Evolutionary conservation across 2,113 vertebrate species (phyloP).

Genomic region (Condylura cristata): DNA sequence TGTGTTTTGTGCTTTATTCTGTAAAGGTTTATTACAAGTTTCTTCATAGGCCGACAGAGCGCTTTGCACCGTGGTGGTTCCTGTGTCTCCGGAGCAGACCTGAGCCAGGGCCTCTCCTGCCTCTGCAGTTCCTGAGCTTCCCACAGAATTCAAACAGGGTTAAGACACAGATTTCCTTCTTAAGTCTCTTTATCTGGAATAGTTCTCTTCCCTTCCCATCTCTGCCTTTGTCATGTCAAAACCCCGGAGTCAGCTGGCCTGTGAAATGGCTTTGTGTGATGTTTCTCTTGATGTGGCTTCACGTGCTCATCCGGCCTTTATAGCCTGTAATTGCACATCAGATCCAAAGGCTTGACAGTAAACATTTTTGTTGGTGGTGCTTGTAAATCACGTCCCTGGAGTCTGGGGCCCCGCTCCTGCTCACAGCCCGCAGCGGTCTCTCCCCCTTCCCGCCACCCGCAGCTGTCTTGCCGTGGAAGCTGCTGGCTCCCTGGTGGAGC

Average conservation of each 20-base stretch:
- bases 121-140: not conserved
- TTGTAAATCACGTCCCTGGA: not conserved
- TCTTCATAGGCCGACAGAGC: not conserved
- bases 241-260: not conserved
- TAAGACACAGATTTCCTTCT: not conserved
- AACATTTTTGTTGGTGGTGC: not conserved
- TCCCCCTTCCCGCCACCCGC: accelerated
- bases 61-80: too few relatives aligned
- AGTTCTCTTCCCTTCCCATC: not conserved
- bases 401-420: not conserved
- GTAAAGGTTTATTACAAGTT: not conserved
- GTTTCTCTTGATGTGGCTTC: not conserved
- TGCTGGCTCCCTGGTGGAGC: not conserved
- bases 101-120: not conserved
- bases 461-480: not conserved
- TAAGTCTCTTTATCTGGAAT: not conserved
- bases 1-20: not conserved
- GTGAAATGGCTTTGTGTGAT: not conserved
- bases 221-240: not conserved
- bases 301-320: not conserved
- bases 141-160: not conserved
- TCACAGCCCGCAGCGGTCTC: not conserved
- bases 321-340: not conserved
- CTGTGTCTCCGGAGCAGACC: too few relatives aligned
- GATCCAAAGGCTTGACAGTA: not conserved